Conservation (phyloP, 2,113 vertebrate species). For the Glareola pratincola region DNA sequence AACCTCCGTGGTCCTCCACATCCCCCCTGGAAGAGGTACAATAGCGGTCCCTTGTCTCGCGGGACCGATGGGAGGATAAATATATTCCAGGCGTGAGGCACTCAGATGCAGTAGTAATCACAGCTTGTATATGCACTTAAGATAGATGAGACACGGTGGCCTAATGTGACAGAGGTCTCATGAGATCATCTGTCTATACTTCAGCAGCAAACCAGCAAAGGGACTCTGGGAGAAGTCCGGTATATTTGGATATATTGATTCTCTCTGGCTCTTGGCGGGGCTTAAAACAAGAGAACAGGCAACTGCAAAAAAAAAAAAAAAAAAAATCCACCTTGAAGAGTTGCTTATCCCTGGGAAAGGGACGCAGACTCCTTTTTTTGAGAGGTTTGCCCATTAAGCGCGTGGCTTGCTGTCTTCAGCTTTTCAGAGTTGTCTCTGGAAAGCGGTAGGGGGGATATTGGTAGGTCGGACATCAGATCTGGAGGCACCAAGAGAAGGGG, state of each 20-base stretch:
- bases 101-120: background rate
- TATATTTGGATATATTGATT: constrained; percentile 38
- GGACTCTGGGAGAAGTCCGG: constrained; percentile 27
- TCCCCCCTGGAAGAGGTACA: constrained; percentile 6
- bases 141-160: constrained; percentile 42
- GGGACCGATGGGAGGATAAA: background rate
- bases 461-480: accelerated
- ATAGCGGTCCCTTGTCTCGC: background rate
- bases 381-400: background rate
- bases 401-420: background rate
- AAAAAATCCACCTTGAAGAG: background rate
- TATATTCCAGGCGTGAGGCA: background rate
- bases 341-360: background rate
- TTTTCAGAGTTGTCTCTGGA: background rate
- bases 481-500: background rate
- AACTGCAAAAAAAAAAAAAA: background rate
- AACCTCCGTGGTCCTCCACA: accelerated
- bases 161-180: constrained; percentile 53
- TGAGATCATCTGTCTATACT: constrained; percentile 59
- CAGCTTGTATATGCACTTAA: constrained; percentile 3
- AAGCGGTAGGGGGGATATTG: background rate
- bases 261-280: background rate
- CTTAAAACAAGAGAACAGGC: background rate
- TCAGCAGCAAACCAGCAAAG: constrained; percentile 47
- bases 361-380: background rate